These are phyloP conservation scores for Stegastes partitus DNA, from an alignment of 2,113 vertebrate species.

Conservation along the genomic window DNA sequence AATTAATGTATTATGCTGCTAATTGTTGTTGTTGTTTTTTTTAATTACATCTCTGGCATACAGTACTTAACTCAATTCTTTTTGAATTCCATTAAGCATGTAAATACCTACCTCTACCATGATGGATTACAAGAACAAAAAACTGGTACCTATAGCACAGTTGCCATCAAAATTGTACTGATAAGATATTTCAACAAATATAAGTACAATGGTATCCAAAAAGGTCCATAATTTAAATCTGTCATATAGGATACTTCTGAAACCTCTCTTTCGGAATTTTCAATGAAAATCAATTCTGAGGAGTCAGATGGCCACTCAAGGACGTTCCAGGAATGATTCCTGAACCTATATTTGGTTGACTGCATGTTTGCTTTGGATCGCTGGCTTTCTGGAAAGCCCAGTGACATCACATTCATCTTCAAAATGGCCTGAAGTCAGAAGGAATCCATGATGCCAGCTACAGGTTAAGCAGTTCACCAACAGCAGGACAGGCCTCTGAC, in stretches of 20 bases:
- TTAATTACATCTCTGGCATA: constrained; percentile 17
- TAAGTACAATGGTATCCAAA: background rate
- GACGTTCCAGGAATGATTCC: background rate
- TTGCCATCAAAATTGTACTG: background rate
- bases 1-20: background rate
- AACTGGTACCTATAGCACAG: too few species aligned
- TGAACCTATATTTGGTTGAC: background rate
- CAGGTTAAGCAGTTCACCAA: too few species aligned
- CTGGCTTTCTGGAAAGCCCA: background rate
- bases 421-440: background rate
- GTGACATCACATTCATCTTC: background rate
- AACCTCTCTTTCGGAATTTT: background rate
- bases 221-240: too few species aligned
- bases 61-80: background rate
- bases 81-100: too few species aligned
- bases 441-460: too few species aligned
- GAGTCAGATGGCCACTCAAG: background rate
- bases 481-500: too few species aligned
- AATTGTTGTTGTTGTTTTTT: constrained; percentile 20
- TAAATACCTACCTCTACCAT: too few species aligned
- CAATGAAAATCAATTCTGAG: background rate
- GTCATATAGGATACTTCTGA: background rate
- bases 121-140: too few species aligned
- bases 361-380: background rate
- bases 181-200: background rate